phyloP scores from a whole-genome alignment of 2,113 vertebrate genomes.

The Labeo rohita region DNA sequence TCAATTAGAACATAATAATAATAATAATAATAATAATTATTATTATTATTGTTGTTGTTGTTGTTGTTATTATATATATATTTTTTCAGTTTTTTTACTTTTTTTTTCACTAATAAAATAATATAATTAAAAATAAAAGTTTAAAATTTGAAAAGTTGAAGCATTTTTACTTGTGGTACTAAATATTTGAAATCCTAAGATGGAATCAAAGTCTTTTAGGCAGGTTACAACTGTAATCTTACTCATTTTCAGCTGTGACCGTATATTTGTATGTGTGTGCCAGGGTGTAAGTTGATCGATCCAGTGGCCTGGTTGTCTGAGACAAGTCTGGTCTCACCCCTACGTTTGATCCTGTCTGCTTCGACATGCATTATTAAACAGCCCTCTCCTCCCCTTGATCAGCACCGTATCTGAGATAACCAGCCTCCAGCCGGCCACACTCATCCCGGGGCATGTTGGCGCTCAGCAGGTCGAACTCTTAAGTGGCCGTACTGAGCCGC shows the following conservation, averaged over 20 bases:
- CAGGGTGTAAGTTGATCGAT: slow-evolving; percentile 10
- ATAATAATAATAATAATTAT: background rate
- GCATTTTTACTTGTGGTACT: background rate
- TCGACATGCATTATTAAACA: slow-evolving; percentile 45
- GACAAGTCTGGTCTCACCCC: slow-evolving; percentile 27
- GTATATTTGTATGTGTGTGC: background rate
- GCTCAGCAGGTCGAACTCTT: slow-evolving; percentile 14
- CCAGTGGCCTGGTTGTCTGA: slow-evolving; percentile 6
- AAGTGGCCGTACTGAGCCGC: background rate
- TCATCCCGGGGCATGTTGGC: background rate
- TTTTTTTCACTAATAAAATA: background rate
- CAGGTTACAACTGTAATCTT: slow-evolving; percentile 1
- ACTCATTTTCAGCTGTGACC: background rate
- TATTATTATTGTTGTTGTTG: background rate
- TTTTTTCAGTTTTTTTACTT: background rate
- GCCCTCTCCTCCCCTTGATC: slow-evolving; percentile 14
- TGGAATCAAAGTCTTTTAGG: background rate
- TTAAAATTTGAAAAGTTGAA: background rate
- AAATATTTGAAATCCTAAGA: background rate
- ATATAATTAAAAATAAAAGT: background rate
- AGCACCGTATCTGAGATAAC: slow-evolving; percentile 22
- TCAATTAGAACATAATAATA: too few species aligned
- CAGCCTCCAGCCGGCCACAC: slow-evolving; percentile 1
- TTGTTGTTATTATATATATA: background rate
- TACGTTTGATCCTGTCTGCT: slow-evolving; percentile 43